A percentile compares a stretch with the other conserved stretches of the same genome.
Conservation (phyloP, 2,888 invertebrate genomes). For the Pandemis corylana region DNA sequence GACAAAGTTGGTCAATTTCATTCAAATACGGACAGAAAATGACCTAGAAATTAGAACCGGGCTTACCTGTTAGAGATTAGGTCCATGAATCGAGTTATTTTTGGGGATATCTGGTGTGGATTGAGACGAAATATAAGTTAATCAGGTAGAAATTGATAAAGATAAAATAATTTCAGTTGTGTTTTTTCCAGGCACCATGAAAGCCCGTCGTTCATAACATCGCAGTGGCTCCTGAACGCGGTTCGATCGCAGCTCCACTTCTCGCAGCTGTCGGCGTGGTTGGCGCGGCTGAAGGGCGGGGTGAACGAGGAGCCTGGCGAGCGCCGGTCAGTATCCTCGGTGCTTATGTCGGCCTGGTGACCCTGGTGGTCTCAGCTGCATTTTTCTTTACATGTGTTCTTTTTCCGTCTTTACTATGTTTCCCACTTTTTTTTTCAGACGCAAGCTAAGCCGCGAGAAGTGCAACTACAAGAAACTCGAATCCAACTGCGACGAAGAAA, state of each 20-base stretch:
- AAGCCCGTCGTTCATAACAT: slow-evolving; percentile 75
- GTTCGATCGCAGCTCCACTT: slow-evolving; percentile 98
- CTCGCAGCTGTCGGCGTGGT: slow-evolving; percentile 98
- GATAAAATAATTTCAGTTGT: neutral
- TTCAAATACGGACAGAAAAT: no score
- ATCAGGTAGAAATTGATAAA: no score
- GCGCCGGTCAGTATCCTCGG: slow-evolving; percentile 65
- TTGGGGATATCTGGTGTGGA: no score
- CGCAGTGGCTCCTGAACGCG: slow-evolving; percentile 94
- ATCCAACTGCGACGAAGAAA: slow-evolving; percentile 72
- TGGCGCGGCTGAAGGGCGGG: slow-evolving; percentile 75
- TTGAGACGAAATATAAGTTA: no score
- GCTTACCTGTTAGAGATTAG: no score
- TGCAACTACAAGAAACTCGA: slow-evolving; percentile 81
- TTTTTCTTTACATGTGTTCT: no score
- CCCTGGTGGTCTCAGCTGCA: no score
- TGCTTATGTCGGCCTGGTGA: slow-evolving; percentile 2
- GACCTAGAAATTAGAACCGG: no score
- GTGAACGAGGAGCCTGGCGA: slow-evolving; percentile 63
- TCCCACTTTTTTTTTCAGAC: slow-evolving; percentile 57
- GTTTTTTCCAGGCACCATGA: slow-evolving; percentile 72
- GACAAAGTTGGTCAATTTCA: no score
- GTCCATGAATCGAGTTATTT: no score
- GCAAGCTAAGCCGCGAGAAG: slow-evolving; percentile 79
- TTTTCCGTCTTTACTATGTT: no score